phyloP scores from a whole-genome alignment of 2,797 vertebrate genomes.

The Vultur gryphus region DNA sequence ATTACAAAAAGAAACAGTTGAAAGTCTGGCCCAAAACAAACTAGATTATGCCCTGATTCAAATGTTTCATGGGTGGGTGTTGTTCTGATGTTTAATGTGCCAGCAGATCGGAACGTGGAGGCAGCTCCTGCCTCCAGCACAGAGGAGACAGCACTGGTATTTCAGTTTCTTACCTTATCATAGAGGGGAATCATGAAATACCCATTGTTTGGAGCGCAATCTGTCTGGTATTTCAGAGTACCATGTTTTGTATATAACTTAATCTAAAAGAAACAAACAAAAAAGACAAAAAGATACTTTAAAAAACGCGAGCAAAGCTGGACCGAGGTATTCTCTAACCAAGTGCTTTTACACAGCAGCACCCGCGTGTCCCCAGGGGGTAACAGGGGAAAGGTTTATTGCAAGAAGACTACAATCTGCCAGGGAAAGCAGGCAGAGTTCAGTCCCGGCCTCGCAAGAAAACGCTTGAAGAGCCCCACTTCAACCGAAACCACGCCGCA shows the following conservation, averaged over 20 bases:
- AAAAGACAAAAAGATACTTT: background rate
- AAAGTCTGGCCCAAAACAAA: background rate
- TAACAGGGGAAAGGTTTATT: rapidly evolving
- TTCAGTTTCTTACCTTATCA: slow-evolving; percentile 86
- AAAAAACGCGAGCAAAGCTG: background rate
- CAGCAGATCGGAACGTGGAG: rapidly evolving
- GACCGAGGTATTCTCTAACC: too few relatives aligned
- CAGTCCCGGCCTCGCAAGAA: background rate
- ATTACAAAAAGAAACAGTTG: background rate
- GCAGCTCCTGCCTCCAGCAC: background rate
- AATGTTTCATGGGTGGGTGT: rapidly evolving
- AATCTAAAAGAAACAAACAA: slow-evolving; percentile 76
- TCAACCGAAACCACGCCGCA: too few relatives aligned
- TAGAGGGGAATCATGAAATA: slow-evolving; percentile 99
- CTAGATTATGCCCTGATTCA: background rate
- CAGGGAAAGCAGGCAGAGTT: background rate
- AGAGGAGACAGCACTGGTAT: rapidly evolving
- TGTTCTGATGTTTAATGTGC: background rate
- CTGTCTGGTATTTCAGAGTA: slow-evolving; percentile 96
- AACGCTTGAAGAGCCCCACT: too few relatives aligned
- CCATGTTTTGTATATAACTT: slow-evolving; percentile 97
- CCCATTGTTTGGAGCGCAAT: slow-evolving; percentile 97
- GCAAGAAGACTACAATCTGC: rapidly evolving
- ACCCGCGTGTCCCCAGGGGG: background rate
- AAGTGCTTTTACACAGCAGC: background rate